Percentiles rank a stretch among this genome's conserved stretches.
Conservation (phyloP, 2,113 vertebrate genomes). For the Paraplagusia blochii region DNA sequence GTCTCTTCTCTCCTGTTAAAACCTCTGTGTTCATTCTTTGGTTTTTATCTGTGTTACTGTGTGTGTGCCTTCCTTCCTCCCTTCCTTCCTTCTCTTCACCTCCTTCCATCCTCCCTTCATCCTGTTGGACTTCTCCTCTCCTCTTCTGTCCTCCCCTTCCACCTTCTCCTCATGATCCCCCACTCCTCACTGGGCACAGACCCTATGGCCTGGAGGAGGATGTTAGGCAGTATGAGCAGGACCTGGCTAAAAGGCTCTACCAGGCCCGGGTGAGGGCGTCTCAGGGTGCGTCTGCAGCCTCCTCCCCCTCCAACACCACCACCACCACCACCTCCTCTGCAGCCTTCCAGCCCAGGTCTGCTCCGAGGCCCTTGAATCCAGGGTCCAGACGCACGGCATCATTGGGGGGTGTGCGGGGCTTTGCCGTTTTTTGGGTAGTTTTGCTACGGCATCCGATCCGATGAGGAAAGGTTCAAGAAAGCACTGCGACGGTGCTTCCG, state of each 20-base stretch:
- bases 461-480: conserved; percentile 52
- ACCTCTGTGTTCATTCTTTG: conserved; percentile 65
- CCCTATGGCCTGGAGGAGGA: conserved; percentile 87
- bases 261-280: conserved; percentile 85
- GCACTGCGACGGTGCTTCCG: conserved; percentile 59
- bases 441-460: conserved; percentile 41
- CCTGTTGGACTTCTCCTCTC: conserved; percentile 51
- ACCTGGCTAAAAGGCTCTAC: conserved; percentile 90
- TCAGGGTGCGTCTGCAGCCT: conserved; percentile 61
- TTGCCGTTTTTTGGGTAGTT: conserved; percentile 48
- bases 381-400: conserved; percentile 73
- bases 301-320: conserved; percentile 62
- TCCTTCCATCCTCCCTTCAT: conserved; percentile 52
- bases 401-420: conserved; percentile 68
- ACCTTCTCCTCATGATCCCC: conserved; percentile 12
- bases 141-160: conserved; percentile 1
- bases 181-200: conserved; percentile 59
- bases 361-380: conserved; percentile 57
- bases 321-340: conserved; percentile 67
- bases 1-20: conserved; percentile 71
- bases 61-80: conserved; percentile 28
- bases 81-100: conserved; percentile 25
- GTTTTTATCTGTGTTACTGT: conserved; percentile 56
- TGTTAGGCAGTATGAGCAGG: conserved; percentile 92
- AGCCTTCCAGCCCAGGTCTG: conserved; percentile 80